Evolutionary conservation across 35 echinoderm and acorn worm genomes (phyloP).

Genomic region (Ophioderma brevispina): DNA sequence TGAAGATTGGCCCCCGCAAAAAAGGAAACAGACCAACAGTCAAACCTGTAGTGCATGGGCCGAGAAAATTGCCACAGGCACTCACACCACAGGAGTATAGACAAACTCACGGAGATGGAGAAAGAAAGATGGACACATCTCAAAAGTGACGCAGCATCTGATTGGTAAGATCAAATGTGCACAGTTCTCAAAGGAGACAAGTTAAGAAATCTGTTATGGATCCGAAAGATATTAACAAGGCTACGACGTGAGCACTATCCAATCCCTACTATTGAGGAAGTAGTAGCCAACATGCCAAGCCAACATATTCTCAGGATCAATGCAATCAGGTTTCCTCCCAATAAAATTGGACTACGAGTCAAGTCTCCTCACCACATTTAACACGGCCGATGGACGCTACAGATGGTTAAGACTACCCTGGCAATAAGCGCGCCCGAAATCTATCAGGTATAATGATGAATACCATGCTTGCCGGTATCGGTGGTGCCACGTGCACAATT

Average conservation of each 20-base stretch:
- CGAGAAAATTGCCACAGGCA: constrained; percentile 55
- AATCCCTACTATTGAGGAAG: constrained; percentile 66
- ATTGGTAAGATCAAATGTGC: constrained; percentile 57
- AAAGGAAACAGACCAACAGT: constrained; percentile 56
- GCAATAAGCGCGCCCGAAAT: constrained; percentile 75
- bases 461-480: constrained; percentile 50
- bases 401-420: constrained; percentile 70
- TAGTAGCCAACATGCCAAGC: constrained; percentile 51
- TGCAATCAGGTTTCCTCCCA: constrained; percentile 68
- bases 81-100: constrained; percentile 25
- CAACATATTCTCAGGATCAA: constrained; percentile 69
- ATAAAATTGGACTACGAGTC: constrained; percentile 69
- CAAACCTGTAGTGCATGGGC: constrained; percentile 66
- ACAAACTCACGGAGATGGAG: constrained; percentile 60
- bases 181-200: constrained; percentile 51
- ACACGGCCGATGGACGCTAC: constrained; percentile 59
- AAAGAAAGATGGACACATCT: constrained; percentile 48
- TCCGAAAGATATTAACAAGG: constrained; percentile 59
- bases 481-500: constrained; percentile 60
- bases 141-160: constrained; percentile 53
- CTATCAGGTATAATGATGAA: constrained; percentile 75
- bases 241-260: constrained; percentile 54
- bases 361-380: constrained; percentile 71
- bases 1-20: constrained; percentile 57
- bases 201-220: constrained; percentile 73